These are phyloP conservation scores for Dolichotis patagonum DNA, from an alignment of 2,113 vertebrate species.

Conservation along the genomic window DNA sequence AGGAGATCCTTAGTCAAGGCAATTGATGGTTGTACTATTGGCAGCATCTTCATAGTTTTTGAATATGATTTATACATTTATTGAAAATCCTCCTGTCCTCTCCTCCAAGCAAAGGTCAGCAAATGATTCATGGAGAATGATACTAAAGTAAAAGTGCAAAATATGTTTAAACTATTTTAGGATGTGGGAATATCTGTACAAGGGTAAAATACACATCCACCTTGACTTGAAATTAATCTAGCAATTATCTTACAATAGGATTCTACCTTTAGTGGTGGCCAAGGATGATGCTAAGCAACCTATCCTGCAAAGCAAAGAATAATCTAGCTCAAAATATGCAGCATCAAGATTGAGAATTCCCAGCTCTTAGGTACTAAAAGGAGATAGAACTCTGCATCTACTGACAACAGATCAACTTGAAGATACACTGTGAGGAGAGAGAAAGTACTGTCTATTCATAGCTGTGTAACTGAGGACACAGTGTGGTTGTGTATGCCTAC, in stretches of 20 bases:
- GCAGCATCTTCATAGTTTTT: constrained; percentile 6
- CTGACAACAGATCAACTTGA: not conserved
- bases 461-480: not conserved
- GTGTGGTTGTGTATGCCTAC: not conserved
- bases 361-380: not conserved
- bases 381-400: not conserved
- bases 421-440: not conserved
- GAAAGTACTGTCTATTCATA: not conserved
- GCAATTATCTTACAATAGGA: not conserved
- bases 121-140: constrained; percentile 25
- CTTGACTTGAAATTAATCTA: constrained; percentile 14
- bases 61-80: not conserved
- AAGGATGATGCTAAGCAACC: not conserved
- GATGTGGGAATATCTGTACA: not conserved
- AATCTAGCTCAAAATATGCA: not conserved
- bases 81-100: not conserved
- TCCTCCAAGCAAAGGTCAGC: not conserved
- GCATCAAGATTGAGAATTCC: not conserved
- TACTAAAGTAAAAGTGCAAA: not conserved
- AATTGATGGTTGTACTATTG: not conserved
- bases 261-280: not conserved
- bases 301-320: not conserved
- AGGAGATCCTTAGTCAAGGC: not conserved
- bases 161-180: not conserved
- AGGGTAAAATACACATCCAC: not conserved